Percentiles rank a stretch among this genome's conserved stretches.
These are phyloP conservation scores for Argopecten irradians DNA, from an alignment of 1,140 invertebrate genomes.

Conservation along the genomic window DNA sequence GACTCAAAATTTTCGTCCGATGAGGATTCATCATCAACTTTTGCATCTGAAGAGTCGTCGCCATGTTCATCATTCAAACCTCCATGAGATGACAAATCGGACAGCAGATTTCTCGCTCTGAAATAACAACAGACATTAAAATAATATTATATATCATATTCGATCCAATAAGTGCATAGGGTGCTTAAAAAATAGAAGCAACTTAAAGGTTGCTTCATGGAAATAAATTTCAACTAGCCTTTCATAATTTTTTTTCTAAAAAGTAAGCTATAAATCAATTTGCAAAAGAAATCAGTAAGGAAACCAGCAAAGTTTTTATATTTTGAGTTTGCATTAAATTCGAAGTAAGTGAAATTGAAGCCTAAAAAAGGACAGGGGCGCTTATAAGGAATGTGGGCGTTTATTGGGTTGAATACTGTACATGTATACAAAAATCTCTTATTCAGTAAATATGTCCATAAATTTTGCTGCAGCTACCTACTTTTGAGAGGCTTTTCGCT, in stretches of 20 bases:
- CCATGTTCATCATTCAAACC: conserved; percentile 29
- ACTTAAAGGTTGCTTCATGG: no score
- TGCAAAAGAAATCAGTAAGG: no score
- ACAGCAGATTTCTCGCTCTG: not conserved
- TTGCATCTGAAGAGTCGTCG: conserved; percentile 26
- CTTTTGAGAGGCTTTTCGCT: not conserved
- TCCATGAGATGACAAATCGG: not conserved
- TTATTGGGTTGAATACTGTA: no score
- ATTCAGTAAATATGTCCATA: not conserved
- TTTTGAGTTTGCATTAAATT: conserved; percentile 11
- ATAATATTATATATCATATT: no score
- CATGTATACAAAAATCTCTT: no score
- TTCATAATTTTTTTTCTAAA: conserved; percentile 32
- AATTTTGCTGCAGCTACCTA: conserved; percentile 28
- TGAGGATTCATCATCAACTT: not conserved
- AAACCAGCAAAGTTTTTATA: not conserved
- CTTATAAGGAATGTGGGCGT: not conserved
- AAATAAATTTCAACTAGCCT: not conserved
- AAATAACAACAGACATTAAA: not conserved
- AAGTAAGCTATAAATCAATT: no score
- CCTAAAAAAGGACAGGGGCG: no score
- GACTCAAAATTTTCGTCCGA: not conserved
- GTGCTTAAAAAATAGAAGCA: no score
- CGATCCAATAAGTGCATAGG: no score
- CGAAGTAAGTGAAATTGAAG: no score